Base-by-base conservation (phyloP, 2,113 vertebrate genomes). In the Rhineura floridana region DNA sequence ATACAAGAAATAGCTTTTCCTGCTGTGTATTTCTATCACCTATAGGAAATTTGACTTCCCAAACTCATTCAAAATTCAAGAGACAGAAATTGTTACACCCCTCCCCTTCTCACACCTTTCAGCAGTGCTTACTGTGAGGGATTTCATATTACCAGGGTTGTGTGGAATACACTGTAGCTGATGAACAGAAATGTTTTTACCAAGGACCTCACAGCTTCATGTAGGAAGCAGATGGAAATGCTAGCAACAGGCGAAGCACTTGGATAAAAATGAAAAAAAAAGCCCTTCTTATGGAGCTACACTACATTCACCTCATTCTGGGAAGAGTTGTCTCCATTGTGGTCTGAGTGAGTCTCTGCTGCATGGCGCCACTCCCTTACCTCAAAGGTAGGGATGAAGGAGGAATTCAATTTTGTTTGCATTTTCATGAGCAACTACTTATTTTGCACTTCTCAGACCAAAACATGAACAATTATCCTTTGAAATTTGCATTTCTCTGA, bases 1-100 rank as follows among this genome's bases (percentile, higher is more conserved):
- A 81, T 93, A 90, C 46, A 63, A 73, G 91, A 90, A 86, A 84
- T n/a, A 11, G 5, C 69, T 90, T 95, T 91, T 85, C 84, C 76
- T 87, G 25, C 72, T 88, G 28, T 72, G 13, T 85, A 75, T 88
- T 88, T 93, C 84, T 84, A 83, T 87, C 79, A 88, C 52, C 13
- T 89, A 52, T 78, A 80, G 62, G 52, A 73, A 59, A 30, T 90
- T 95, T 89, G n/a, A 77, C 87, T 85, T 82, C 79, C 80, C 85
- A 13, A 83, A 87, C 63, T 80, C 13, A 88, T 92, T 63, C 30
- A 8, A 81, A 62, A 30, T 36, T 91, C 28, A 15, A 86, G 88
- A 28, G 42, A 79, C 46, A 90, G 81, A 87, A 39, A 80, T 90
- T 88, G 86, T 48, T 86, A 87, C 25, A 84, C 85, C 86, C 63